Percentiles rank a stretch among this genome's conserved stretches.
Conservation (phyloP, 1,140 invertebrate genomes). For the Chionoecetes opilio region DNA sequence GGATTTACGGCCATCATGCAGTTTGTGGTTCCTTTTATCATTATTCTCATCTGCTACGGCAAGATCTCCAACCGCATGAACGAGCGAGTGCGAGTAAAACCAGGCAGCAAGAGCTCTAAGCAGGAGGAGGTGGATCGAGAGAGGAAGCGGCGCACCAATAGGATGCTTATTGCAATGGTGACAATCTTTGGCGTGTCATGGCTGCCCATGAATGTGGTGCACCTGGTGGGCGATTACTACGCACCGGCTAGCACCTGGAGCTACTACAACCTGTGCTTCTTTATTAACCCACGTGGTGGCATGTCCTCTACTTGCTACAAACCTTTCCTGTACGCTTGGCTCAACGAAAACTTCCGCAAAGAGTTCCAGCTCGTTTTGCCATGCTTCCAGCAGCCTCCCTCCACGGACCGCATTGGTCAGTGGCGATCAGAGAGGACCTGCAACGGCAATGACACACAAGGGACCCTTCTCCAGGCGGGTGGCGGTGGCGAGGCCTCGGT, state of each 20-base stretch:
- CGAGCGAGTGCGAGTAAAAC: slow-evolving; percentile 90
- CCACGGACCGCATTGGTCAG: slow-evolving; percentile 82
- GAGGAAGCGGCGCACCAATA: slow-evolving; percentile 87
- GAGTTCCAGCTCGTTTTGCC: slow-evolving; percentile 93
- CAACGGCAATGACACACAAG: slow-evolving; percentile 91
- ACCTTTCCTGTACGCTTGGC: slow-evolving; percentile 96
- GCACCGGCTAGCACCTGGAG: slow-evolving; percentile 89
- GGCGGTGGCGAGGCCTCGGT: slow-evolving; percentile 35
- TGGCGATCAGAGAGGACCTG: slow-evolving; percentile 87
- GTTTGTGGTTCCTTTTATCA: slow-evolving; percentile 96
- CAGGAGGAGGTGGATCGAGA: slow-evolving; percentile 91
- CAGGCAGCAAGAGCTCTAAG: slow-evolving; percentile 90
- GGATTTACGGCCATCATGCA: slow-evolving; percentile 94
- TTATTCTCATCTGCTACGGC: slow-evolving; percentile 97
- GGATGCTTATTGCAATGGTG: slow-evolving; percentile 99
- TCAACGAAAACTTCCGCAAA: slow-evolving; percentile 99
- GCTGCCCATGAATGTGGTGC: slow-evolving; percentile 96
- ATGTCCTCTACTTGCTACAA: slow-evolving; percentile 86
- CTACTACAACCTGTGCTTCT: slow-evolving; percentile 93
- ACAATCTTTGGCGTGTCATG: slow-evolving; percentile 97
- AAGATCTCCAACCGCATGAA: slow-evolving; percentile 95
- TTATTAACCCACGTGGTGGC: slow-evolving; percentile 95
- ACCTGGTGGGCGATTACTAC: slow-evolving; percentile 90
- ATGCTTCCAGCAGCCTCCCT: slow-evolving; percentile 82
- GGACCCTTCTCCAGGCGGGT: slow-evolving; percentile 86